A percentile compares a stretch with the other conserved stretches of the same genome.
Evolutionary conservation across 1,140 invertebrate genomes (phyloP).

Genomic region (Ptiloglossa arizonensis): DNA sequence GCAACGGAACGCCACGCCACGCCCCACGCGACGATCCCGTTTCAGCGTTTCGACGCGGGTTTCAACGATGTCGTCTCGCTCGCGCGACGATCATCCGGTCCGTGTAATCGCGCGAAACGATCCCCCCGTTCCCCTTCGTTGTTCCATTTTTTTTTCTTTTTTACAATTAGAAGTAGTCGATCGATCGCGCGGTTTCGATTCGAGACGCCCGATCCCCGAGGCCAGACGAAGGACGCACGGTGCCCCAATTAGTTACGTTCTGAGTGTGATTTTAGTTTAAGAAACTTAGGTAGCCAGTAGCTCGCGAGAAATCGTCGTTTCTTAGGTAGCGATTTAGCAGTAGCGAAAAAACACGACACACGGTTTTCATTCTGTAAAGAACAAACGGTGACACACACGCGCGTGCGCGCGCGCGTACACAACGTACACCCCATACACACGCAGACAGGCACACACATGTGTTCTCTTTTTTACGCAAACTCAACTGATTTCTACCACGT

Average conservation of each 20-base stretch:
- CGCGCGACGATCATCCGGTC: not conserved
- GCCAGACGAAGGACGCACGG: slow-evolving; percentile 19
- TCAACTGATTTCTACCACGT: slow-evolving; percentile 23
- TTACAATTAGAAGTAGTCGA: not conserved
- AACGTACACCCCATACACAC: not conserved
- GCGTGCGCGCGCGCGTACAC: no score
- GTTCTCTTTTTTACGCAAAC: slow-evolving; percentile 58
- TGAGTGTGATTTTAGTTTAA: slow-evolving; percentile 79
- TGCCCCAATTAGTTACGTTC: slow-evolving; percentile 68
- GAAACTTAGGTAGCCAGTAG: slow-evolving; percentile 57
- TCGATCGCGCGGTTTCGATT: not conserved
- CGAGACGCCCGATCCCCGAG: not conserved
- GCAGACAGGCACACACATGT: slow-evolving; percentile 11
- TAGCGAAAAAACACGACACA: not conserved
- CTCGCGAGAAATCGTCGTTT: not conserved
- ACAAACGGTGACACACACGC: no score
- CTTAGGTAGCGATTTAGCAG: slow-evolving; percentile 33
- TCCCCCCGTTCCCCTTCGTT: no score
- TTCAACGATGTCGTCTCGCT: no score
- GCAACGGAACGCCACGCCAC: no score
- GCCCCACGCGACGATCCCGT: no score
- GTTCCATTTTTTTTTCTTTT: no score
- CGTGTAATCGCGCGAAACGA: not conserved
- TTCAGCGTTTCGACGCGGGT: no score
- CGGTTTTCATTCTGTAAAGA: slow-evolving; percentile 33